A percentile compares a stretch with the other conserved stretches of the same genome.
Evolutionary conservation across 2,113 vertebrate species (phyloP).

Genomic region (Malurus melanocephalus): DNA sequence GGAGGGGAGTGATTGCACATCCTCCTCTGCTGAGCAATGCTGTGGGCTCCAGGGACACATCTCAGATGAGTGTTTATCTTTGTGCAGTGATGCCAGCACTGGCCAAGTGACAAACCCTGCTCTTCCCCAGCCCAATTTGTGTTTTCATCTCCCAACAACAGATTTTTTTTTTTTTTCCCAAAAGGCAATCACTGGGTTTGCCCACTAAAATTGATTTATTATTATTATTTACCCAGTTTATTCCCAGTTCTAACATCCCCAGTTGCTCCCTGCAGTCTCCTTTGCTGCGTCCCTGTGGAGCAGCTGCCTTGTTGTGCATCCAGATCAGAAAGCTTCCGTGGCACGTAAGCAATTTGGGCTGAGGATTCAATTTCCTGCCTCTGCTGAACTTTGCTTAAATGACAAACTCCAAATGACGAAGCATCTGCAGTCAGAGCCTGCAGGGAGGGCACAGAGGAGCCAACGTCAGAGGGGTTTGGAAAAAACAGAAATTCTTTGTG

Average conservation of each 20-base stretch:
- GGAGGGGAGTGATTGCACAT: not conserved
- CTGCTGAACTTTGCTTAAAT: slow-evolving; percentile 40
- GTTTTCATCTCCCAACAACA: not conserved
- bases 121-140: not conserved
- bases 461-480: fast-evolving
- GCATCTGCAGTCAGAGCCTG: slow-evolving; percentile 1
- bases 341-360: not conserved
- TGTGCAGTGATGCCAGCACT: not conserved
- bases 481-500: not conserved
- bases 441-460: not conserved
- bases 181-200: not conserved
- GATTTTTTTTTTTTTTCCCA: fast-evolving
- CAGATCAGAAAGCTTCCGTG: not conserved
- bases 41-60: not conserved
- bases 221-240: not conserved
- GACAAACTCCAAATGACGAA: slow-evolving; percentile 5
- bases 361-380: slow-evolving; percentile 57
- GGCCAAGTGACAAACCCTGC: not conserved
- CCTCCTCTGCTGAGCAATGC: not conserved
- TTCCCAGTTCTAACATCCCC: not conserved
- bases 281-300: not conserved
- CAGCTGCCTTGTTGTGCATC: not conserved
- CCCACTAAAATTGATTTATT: not conserved
- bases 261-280: not conserved
- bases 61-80: not conserved